Conservation (phyloP, 1,140 invertebrate species). For the Drosophila truncata region DNA sequence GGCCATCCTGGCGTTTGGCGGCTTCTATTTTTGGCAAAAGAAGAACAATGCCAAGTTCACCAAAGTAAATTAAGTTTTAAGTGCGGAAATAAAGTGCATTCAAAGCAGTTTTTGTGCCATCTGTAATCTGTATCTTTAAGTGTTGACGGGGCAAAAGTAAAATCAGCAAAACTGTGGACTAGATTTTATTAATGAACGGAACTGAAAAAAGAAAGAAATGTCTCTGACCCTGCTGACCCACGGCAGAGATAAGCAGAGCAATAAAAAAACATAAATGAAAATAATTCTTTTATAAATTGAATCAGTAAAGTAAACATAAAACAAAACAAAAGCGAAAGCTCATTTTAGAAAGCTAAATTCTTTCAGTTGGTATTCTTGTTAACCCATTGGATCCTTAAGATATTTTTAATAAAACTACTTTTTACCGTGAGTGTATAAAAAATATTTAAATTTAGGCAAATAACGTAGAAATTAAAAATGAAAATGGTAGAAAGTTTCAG, state of each 20-base stretch:
- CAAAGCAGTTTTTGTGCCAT: background rate
- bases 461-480: too few species aligned
- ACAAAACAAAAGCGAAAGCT: background rate
- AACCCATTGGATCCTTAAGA: too few species aligned
- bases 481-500: too few species aligned
- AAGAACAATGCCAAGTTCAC: conserved; percentile 48
- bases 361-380: too few species aligned
- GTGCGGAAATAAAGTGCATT: conserved; percentile 1
- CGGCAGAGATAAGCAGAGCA: background rate
- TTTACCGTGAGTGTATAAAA: too few species aligned
- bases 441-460: too few species aligned
- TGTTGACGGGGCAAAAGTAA: background rate
- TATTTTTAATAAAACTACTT: too few species aligned
- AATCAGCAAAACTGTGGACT: background rate
- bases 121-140: too few species aligned
- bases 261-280: background rate
- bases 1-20: conserved; percentile 33
- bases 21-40: conserved; percentile 43
- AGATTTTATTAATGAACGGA: background rate
- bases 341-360: background rate
- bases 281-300: background rate
- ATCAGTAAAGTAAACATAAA: background rate
- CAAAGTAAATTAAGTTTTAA: conserved; percentile 63
- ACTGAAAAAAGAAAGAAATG: background rate
- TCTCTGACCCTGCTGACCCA: background rate